Evolutionary conservation across 2,888 invertebrate species (phyloP).

Genomic region (Acleris emargana): DNA sequence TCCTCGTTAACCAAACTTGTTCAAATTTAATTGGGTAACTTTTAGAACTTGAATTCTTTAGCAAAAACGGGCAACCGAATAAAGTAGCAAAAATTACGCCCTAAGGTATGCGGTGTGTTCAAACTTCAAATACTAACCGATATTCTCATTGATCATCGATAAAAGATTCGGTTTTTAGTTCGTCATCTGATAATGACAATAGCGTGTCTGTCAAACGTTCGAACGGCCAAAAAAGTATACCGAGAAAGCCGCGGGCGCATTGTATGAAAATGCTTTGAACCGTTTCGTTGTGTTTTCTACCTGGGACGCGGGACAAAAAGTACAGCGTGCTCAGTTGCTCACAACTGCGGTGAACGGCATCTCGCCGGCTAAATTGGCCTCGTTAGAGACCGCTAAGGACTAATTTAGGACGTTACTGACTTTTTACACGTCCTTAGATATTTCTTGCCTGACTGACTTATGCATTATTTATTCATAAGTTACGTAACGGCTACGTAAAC

Average conservation of each 20-base stretch:
- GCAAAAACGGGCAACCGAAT: constrained; percentile 23
- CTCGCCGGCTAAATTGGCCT: constrained; percentile 73
- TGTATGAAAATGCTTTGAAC: constrained; percentile 80
- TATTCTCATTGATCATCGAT: constrained; percentile 73
- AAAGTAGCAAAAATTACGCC: constrained; percentile 55
- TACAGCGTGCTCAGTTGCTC: constrained; percentile 75
- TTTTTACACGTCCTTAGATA: constrained; percentile 57
- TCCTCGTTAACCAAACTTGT: constrained; percentile 18
- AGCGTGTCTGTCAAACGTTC: constrained; percentile 78
- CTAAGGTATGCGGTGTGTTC: constrained; percentile 56
- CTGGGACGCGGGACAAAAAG: constrained; percentile 74
- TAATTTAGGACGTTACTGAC: constrained; percentile 73
- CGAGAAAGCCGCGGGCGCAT: constrained; percentile 78
- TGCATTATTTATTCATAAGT: constrained; percentile 43
- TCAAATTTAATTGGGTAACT: constrained; percentile 36
- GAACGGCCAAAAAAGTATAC: constrained; percentile 71
- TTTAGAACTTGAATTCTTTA: constrained; percentile 25
- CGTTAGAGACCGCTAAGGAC: constrained; percentile 72
- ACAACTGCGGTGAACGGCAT: constrained; percentile 68
- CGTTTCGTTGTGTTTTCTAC: constrained; percentile 73
- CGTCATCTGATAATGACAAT: constrained; percentile 80
- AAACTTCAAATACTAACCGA: constrained; percentile 50
- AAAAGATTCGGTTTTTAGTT: constrained; percentile 72
- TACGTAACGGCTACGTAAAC: constrained; percentile 48
- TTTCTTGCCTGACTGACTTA: constrained; percentile 17